Conservation (phyloP, 2,888 invertebrate genomes). For the Rhabditoides inermis region DNA sequence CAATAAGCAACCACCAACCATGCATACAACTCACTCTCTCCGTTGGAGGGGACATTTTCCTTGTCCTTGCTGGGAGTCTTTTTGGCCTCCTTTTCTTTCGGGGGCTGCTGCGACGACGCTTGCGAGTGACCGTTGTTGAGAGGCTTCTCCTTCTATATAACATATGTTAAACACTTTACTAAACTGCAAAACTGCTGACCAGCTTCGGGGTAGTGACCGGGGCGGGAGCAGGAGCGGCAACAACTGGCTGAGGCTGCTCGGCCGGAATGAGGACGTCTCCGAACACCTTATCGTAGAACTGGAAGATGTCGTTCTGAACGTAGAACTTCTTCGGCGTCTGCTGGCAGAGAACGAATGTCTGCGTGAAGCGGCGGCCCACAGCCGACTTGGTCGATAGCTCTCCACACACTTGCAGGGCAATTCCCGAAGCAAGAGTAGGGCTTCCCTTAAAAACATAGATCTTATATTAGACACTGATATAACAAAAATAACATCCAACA, state of each 20-base stretch:
- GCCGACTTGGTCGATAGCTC: conserved; percentile 90
- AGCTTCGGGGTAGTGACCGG: neutral
- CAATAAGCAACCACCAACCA: too few species aligned
- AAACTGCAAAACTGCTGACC: too few species aligned
- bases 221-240: neutral
- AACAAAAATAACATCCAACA: neutral
- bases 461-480: too few species aligned
- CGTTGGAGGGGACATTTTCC: neutral
- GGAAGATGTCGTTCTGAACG: conserved; percentile 93
- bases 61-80: neutral
- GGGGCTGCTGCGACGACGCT: too few species aligned
- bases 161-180: too few species aligned
- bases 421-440: conserved; percentile 6
- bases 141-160: too few species aligned
- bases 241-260: neutral
- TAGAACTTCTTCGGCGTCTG: conserved; percentile 95
- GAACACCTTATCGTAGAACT: neutral
- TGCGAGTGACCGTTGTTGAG: too few species aligned
- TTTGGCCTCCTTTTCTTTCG: too few species aligned
- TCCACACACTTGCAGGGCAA: conserved; percentile 69
- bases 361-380: conserved; percentile 93
- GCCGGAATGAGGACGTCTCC: neutral
- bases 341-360: conserved; percentile 85
- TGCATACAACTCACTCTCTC: too few species aligned
- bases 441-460: conserved; percentile 1